Evolutionary conservation across 2,113 vertebrate species (phyloP).

Genomic region (Burhinus bistriatus): DNA sequence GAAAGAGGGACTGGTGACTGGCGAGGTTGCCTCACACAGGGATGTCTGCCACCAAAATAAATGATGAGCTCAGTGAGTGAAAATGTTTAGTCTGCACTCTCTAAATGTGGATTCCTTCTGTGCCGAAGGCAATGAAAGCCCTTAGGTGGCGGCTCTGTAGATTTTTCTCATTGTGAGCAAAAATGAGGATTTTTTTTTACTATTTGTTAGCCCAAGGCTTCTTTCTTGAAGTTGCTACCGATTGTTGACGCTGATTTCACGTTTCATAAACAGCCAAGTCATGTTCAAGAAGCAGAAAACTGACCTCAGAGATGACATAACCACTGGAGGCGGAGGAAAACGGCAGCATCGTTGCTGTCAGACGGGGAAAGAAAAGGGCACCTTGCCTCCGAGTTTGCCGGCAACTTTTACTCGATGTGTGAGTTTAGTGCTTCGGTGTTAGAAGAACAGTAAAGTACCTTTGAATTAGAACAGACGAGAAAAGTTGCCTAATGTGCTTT

Average conservation of each 20-base stretch:
- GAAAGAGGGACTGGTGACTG: conserved; percentile 53
- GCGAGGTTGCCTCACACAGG: conserved; percentile 11
- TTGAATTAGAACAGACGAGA: conserved; percentile 23
- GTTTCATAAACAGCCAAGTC: conserved; percentile 60
- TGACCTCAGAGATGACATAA: conserved; percentile 52
- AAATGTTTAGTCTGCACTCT: conserved; percentile 61
- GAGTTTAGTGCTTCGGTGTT: background rate
- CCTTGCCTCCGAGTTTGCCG: conserved; percentile 44
- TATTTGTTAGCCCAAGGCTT: conserved; percentile 66
- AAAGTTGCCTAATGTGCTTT: conserved; percentile 21
- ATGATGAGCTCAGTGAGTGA: conserved; percentile 48
- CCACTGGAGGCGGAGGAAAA: conserved; percentile 15
- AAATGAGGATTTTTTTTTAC: background rate
- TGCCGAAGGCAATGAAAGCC: conserved; percentile 67
- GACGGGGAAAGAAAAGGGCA: conserved; percentile 43
- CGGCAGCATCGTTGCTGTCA: background rate
- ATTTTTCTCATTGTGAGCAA: conserved; percentile 51
- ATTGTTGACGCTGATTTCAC: conserved; percentile 56
- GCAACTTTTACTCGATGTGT: conserved; percentile 46
- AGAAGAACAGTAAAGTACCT: background rate
- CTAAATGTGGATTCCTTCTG: conserved; percentile 45
- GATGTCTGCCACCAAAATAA: conserved; percentile 54
- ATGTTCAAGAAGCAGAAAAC: conserved; percentile 55
- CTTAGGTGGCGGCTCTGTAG: conserved; percentile 64
- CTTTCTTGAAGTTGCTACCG: conserved; percentile 44